A percentile compares a stretch with the other conserved stretches of the same genome.
Conservation (phyloP, 2,113 vertebrate genomes). For the Ascaphus truei region DNA sequence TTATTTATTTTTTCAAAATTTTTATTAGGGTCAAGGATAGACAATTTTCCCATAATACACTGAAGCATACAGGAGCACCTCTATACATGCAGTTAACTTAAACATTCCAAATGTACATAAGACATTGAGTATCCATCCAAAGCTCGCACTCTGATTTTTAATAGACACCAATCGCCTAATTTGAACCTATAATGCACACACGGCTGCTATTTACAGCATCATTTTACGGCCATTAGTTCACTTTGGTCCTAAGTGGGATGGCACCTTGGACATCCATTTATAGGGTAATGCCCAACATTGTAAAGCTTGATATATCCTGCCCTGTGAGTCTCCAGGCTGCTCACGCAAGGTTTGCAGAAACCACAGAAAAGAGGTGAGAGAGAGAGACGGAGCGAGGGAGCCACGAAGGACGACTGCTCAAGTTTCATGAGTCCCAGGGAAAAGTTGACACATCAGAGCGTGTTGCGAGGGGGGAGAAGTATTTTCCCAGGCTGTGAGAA, state of each 20-base stretch:
- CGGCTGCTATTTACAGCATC: too few species aligned
- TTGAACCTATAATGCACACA: too few species aligned
- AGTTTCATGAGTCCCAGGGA: conserved; percentile 64
- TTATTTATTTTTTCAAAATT: too few species aligned
- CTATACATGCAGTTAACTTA: too few species aligned
- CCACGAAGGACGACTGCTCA: conserved; percentile 43
- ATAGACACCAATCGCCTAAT: too few species aligned
- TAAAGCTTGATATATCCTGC: neutral
- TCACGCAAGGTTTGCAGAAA: conserved; percentile 16
- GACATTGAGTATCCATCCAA: too few species aligned
- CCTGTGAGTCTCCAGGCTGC: neutral
- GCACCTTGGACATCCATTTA: neutral
- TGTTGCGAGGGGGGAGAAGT: conserved; percentile 39
- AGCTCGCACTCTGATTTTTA: too few species aligned
- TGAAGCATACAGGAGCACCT: too few species aligned
- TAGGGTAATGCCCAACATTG: neutral
- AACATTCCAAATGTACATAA: too few species aligned
- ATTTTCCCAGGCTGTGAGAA: conserved; percentile 75
- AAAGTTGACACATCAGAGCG: conserved; percentile 29
- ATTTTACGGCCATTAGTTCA: too few species aligned
- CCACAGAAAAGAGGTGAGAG: conserved; percentile 42
- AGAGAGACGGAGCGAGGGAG: neutral
- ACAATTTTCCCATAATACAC: too few species aligned
- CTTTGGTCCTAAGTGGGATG: neutral
- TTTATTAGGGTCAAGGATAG: too few species aligned